phyloP scores from a whole-genome alignment of 2,888 invertebrate species.

The Gari tellinella region DNA sequence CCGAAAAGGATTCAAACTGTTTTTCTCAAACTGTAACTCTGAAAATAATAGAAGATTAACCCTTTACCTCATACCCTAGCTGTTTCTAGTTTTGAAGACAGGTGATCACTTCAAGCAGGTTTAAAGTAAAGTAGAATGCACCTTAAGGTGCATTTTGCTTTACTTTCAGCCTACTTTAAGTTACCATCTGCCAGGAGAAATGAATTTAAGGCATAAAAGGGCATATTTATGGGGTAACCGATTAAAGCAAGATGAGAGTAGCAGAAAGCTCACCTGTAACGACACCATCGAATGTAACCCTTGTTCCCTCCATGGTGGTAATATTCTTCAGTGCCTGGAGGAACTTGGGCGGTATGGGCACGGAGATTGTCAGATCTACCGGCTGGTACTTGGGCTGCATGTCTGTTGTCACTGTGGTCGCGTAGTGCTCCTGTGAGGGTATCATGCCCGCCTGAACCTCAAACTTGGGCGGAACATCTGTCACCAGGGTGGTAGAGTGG shows the following conservation, averaged over 20 bases:
- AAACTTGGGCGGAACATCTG: slow-evolving; percentile 68
- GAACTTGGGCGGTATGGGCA: slow-evolving; percentile 83
- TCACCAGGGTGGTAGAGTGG: slow-evolving; percentile 72
- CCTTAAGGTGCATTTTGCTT: too few species aligned
- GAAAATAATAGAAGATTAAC: too few species aligned
- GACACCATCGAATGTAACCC: slow-evolving; percentile 95
- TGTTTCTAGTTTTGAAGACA: too few species aligned
- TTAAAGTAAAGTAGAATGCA: too few species aligned
- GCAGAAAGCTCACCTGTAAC: slow-evolving; percentile 88
- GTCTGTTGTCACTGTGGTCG: slow-evolving; percentile 75
- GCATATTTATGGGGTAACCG: neutral
- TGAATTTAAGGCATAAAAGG: too few species aligned
- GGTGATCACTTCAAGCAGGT: too few species aligned
- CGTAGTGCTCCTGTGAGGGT: slow-evolving; percentile 67
- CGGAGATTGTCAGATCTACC: slow-evolving; percentile 81
- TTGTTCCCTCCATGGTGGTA: slow-evolving; percentile 94
- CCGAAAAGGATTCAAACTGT: too few species aligned
- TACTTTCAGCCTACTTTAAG: too few species aligned
- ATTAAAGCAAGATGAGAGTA: neutral
- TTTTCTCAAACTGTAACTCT: too few species aligned
- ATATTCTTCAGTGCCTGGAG: slow-evolving; percentile 92
- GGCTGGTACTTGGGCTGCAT: slow-evolving; percentile 79
- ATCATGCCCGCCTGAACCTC: slow-evolving; percentile 52
- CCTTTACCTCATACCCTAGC: too few species aligned
- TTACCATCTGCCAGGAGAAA: too few species aligned